Conservation (phyloP, 2,113 vertebrate genomes). For the Daphoenositta chrysoptera region DNA sequence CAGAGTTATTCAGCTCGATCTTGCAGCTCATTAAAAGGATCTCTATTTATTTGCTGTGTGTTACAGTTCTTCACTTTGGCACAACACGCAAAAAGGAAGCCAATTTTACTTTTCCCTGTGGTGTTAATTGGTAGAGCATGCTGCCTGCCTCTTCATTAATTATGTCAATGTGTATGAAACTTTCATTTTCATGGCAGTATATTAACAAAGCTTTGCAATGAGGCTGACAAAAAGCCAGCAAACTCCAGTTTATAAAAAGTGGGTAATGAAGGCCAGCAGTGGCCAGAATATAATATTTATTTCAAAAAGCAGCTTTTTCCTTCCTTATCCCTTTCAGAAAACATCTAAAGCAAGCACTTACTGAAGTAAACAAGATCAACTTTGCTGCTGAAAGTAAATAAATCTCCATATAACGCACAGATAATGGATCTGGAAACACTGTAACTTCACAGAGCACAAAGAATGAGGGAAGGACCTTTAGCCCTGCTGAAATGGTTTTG, state of each 20-base stretch:
- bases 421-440: neutral
- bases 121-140: conserved; percentile 90
- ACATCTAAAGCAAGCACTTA: neutral
- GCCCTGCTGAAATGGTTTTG: neutral
- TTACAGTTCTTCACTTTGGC: conserved; percentile 85
- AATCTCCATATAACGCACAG: neutral
- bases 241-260: conserved; percentile 3
- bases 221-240: conserved; percentile 69
- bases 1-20: conserved; percentile 74
- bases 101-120: conserved; percentile 88
- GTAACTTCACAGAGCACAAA: neutral
- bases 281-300: neutral
- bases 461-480: neutral
- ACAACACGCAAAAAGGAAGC: conserved; percentile 82
- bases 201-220: conserved; percentile 75
- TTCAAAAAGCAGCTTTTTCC: conserved; percentile 22
- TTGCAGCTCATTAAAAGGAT: conserved; percentile 86
- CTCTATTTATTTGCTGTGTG: conserved; percentile 87
- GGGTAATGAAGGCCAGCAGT: conserved; percentile 52
- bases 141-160: conserved; percentile 90
- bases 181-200: conserved; percentile 73
- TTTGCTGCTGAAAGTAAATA: neutral
- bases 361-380: neutral
- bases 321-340: neutral
- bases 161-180: conserved; percentile 85